Base-by-base conservation (phyloP, 2,797 vertebrate species). In the Botia almorhae region DNA sequence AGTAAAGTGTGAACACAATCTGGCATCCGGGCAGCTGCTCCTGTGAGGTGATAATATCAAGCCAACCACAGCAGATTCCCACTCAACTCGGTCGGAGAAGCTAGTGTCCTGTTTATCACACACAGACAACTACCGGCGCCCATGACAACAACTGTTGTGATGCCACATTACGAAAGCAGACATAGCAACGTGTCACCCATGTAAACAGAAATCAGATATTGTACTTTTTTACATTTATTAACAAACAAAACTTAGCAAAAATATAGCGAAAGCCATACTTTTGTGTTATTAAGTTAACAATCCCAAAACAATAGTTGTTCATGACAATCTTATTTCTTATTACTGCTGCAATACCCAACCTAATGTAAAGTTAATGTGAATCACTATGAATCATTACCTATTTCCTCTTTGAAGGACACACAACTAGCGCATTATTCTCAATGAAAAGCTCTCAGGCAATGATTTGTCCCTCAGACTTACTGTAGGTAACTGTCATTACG, bases 61-160 rank as follows among this genome's bases (percentile, higher is more conserved):
- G 75, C 83, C 39, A 81, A 87, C 73, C 85, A 82, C 17, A 21
- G 75, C 63, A 39, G 76, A 74, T 78, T 81, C 76, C 71, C 58
- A 69, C 48, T 74, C 70, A 89, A 86, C 90, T 91, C 89, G 67
- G 90, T 87, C 29, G 80, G 87, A 89, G 12, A 65, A 65, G 48
- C 13, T 69, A 80, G 85, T 76, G 69, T 19, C 0, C 46, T 53
- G 53, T 43, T 83, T 84, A 82, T 87, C 4, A 12, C 75, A n/a
- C 46, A 7, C 81, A 81, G 63, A 43, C 84, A 82, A 83, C 90
- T 87, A 82, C 17, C 60, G 81, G 8, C 0, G 0, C 56, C 64
- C 69, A 7, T 19, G 16, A 80, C 55, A 69, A 61, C 68, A 75
- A 69, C 64, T 63, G 65, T 51, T 61, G 55, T 46, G 17, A 53